phyloP scores from a whole-genome alignment of 2,888 invertebrate species.

The Flabesymbios commensalis region DNA sequence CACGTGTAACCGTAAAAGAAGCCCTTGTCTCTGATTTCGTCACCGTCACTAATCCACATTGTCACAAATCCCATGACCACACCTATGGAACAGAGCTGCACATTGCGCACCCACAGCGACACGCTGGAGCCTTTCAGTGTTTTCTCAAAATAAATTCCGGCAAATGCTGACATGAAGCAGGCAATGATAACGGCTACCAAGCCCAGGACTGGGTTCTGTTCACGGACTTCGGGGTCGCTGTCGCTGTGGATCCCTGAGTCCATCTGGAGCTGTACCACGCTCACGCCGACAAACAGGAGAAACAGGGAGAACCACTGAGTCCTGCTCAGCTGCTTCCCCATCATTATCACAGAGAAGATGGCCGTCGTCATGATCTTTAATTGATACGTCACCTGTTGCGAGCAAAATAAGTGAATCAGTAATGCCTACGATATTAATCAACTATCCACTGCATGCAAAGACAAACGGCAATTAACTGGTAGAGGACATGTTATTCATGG shows the following conservation, averaged over 20 bases:
- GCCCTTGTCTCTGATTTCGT: slow-evolving; percentile 66
- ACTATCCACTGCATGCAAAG: too few species aligned
- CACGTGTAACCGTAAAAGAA: slow-evolving; percentile 70
- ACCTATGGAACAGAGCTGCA: slow-evolving; percentile 90
- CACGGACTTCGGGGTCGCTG: slow-evolving; percentile 9
- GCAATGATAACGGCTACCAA: slow-evolving; percentile 54
- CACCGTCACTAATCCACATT: slow-evolving; percentile 67
- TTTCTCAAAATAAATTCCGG: slow-evolving; percentile 98
- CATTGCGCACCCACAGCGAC: slow-evolving; percentile 91
- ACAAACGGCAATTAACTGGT: too few species aligned
- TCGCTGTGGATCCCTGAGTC: slow-evolving; percentile 33
- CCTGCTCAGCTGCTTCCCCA: slow-evolving; percentile 56
- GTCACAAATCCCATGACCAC: slow-evolving; percentile 86
- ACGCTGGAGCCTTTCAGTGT: slow-evolving; percentile 84
- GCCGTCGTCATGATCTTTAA: slow-evolving; percentile 65
- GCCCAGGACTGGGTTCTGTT: slow-evolving; percentile 48
- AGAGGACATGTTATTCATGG: too few species aligned
- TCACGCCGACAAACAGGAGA: slow-evolving; percentile 64
- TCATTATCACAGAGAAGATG: slow-evolving; percentile 63
- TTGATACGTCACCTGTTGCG: slow-evolving; percentile 65
- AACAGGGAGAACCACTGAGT: slow-evolving; percentile 63
- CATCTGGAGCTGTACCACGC: slow-evolving; percentile 62
- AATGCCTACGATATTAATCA: too few species aligned
- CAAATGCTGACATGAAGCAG: slow-evolving; percentile 93
- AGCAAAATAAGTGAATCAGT: too few species aligned